Conservation (phyloP, 2,797 vertebrate species). For the Bradypodion ventrale region DNA sequence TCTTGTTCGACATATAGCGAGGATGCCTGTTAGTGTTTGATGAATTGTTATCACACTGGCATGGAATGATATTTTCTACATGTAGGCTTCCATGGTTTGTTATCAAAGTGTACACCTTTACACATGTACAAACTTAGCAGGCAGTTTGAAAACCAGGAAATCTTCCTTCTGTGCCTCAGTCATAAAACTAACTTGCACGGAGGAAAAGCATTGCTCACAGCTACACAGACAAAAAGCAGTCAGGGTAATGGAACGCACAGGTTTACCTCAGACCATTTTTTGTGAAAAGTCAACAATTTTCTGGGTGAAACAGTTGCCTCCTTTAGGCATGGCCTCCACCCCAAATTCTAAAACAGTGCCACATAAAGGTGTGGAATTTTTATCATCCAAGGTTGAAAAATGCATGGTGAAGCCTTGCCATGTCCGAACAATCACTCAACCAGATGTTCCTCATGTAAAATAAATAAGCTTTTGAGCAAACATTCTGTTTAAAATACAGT, state of each 20-base stretch:
- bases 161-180: neutral
- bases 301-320: neutral
- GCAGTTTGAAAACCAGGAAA: neutral
- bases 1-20: slow-evolving; percentile 12
- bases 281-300: too few species aligned
- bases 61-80: neutral
- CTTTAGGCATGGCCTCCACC: neutral
- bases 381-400: neutral
- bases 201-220: neutral
- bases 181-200: neutral
- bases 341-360: neutral
- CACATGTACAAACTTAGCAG: too few species aligned
- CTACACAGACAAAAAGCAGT: neutral
- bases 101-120: neutral
- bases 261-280: neutral
- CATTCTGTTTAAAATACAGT: neutral
- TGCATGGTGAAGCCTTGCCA: neutral
- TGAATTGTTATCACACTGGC: neutral
- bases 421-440: neutral
- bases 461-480: slow-evolving; percentile 5
- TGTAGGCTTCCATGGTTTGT: neutral
- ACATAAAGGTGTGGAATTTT: neutral
- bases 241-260: too few species aligned
- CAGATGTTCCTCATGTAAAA: neutral
- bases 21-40: neutral